phyloP scores from a whole-genome alignment of 2,113 vertebrate genomes.

The Serinus canaria region DNA sequence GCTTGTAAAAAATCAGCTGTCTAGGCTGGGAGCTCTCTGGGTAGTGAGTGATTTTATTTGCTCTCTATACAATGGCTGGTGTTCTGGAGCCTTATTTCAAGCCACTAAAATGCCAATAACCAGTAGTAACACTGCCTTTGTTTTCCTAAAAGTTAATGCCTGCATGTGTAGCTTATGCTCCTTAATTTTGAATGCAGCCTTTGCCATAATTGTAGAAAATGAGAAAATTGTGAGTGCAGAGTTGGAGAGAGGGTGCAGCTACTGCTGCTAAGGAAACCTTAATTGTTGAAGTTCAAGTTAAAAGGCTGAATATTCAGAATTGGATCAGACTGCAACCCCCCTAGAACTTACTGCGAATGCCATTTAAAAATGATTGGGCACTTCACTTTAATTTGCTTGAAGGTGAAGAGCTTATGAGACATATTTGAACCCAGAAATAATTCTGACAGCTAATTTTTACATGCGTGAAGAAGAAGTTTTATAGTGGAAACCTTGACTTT shows the following conservation, averaged over 20 bases:
- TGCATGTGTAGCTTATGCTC: background rate
- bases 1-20: background rate
- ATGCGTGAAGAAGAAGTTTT: background rate
- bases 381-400: slow-evolving; percentile 46
- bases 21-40: background rate
- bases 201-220: background rate
- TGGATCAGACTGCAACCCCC: background rate
- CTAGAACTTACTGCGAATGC: background rate
- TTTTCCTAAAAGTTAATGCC: background rate
- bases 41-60: background rate
- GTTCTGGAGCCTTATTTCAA: background rate
- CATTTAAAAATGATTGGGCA: slow-evolving; percentile 42
- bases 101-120: background rate
- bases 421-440: slow-evolving; percentile 7
- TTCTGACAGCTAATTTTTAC: slow-evolving; percentile 29
- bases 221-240: background rate
- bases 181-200: background rate
- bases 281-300: background rate
- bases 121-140: background rate
- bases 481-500: slow-evolving; percentile 12
- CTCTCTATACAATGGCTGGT: background rate
- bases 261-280: background rate
- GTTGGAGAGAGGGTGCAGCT: background rate
- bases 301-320: background rate
- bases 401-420: background rate